Base-by-base conservation (phyloP, 2,113 vertebrate species). In the Orthonyx spaldingii region DNA sequence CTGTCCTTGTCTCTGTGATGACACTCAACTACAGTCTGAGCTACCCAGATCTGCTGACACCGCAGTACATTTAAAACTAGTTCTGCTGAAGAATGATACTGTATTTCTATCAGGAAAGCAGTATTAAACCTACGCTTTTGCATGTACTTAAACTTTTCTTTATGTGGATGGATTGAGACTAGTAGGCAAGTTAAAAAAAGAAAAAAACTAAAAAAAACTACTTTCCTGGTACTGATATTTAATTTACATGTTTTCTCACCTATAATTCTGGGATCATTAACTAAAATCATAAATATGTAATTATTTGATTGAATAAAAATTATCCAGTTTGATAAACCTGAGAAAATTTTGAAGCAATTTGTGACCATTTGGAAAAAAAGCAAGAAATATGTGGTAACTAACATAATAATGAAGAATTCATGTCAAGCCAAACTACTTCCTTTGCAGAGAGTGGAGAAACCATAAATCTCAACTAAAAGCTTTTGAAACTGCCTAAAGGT, bases 121-220 rank as follows among this genome's bases (percentile, higher is more conserved):
- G 28, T 68, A 42, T 26, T 59, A 50, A 63, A 55, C 27, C 42
- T 42, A 35, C 10, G 13, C 7, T 35, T 39, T 12, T 85, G 11
- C 12, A 21, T 42, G 27, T 32, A 8, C 24, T 4, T 59, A 46
- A 59, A 60, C 15, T 82, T 75, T 55, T 21, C 26, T 52, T 68
- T 46, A 44, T 41, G 10, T 27, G 46, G 15, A 22, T 0, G 0
- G 46, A 15, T 3, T 35, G 30, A 66, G 26, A 80, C 8, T 11
- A 44, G 20, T 6, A 88, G 11, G n/a, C 5, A 94, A 89, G 60
- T 70, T 2, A 17, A 70, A 55, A 10, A 60, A 60, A 77, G n/a
- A n/a, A n/a, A n/a, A n/a, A n/a, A n/a, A n/a, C n/a, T n/a, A n/a
- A 47, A 6, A 0, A 13, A 59, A 11, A 21, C 11, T 44, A 11